Evolutionary conservation across 2,888 invertebrate genomes (phyloP).

Genomic region (Lasius fuliginosus): DNA sequence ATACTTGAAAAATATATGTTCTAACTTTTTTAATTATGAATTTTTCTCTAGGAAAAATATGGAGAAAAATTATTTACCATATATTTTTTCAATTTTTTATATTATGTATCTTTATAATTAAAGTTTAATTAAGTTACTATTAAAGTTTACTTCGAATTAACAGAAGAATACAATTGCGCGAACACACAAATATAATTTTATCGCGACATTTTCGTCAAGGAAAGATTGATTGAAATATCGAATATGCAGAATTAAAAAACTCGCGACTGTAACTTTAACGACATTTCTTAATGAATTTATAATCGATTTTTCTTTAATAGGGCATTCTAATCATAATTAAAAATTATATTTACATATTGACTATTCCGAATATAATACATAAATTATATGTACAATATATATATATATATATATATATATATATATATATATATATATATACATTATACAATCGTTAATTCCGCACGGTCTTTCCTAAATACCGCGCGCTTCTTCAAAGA

Average conservation of each 20-base stretch:
- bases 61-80: background rate
- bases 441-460: background rate
- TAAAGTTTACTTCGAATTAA: background rate
- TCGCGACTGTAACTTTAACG: background rate
- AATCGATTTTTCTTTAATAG: background rate
- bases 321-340: background rate
- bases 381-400: too few species aligned
- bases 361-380: too few species aligned
- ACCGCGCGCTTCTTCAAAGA: conserved; percentile 6
- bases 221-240: background rate
- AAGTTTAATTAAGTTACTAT: background rate
- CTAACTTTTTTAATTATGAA: background rate
- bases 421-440: background rate
- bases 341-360: background rate
- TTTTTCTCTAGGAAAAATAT: background rate
- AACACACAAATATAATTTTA: too few species aligned
- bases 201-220: background rate
- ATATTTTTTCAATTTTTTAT: background rate
- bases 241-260: background rate
- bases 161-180: background rate
- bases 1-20: background rate
- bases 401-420: background rate
- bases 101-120: background rate
- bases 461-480: background rate
- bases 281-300: background rate